Base-by-base conservation (phyloP, 2,888 invertebrate species). In the Drosophila eohydei region DNA sequence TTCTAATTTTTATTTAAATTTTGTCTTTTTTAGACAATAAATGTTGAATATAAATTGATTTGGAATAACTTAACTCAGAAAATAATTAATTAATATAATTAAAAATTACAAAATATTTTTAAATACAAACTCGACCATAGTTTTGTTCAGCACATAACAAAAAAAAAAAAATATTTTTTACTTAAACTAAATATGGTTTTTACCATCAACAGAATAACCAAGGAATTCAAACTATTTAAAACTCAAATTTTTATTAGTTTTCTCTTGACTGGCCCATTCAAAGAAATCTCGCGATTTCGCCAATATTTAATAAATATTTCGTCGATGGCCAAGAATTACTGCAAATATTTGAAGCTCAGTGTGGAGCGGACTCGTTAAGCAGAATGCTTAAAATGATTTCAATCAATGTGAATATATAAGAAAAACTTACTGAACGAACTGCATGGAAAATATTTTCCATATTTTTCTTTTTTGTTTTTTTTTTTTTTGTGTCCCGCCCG, bases 361-460 rank as follows among this genome's bases (percentile, higher is more conserved):
- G 32, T 26, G 46, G 30, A 43, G 56, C 38, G 21, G 8, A 43
- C 36, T 61, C 55, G 51, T 62, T 66, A 61, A 56, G 63, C 16
- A 43, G 28, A 38, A 51, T 40, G 34, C 57, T 79, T 66, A 46
- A 80, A 80, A 71, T 67, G 74, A 71, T 80, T 85, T 81, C 80
- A 77, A 85, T 36, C 54, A 54, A 54, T 36, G 51, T 36, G 36
- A 36, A 38, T 4, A 21, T 14, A 21, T n/a, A 40, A 11, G 7
- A 40, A 28, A 30, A 54, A 54, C 40, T 28, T 14, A 26, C 28
- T n/a, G 9, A 38, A n/a, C 38, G 52, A 52, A 8, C 30, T 30
- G 41, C 38, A 55, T 44, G 28, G 11, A 57, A 66, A 48, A 55
- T 55, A 43, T 75, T 75, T 65, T 69, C 59, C 59, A 68, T 77